These are phyloP conservation scores for Watsonalla binaria DNA, from an alignment of 2,888 invertebrate species.

Conservation along the genomic window DNA sequence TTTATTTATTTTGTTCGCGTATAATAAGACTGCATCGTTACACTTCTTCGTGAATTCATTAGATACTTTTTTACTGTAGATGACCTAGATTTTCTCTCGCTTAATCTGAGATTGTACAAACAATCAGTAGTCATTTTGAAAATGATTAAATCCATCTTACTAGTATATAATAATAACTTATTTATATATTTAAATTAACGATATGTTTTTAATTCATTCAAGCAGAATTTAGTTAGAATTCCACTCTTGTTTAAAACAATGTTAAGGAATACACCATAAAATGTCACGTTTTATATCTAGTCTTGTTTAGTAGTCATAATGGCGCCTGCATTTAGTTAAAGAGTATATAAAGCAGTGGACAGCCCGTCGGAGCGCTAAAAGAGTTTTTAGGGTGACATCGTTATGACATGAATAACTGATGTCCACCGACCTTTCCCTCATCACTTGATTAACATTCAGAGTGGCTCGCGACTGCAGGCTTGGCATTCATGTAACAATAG, in stretches of 20 bases:
- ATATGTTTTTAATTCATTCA: too few relatives aligned
- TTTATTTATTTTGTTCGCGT: slow-evolving; percentile 20
- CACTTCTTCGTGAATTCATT: slow-evolving; percentile 11
- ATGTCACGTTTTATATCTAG: slow-evolving; percentile 1
- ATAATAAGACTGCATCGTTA: too few relatives aligned
- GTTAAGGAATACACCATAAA: not conserved
- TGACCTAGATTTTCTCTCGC: too few relatives aligned
- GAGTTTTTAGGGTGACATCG: slow-evolving; percentile 52
- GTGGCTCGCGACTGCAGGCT: slow-evolving; percentile 54
- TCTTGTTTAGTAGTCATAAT: not conserved
- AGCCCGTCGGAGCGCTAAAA: slow-evolving; percentile 35
- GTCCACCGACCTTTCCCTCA: slow-evolving; percentile 55
- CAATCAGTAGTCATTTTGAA: too few relatives aligned
- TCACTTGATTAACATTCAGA: slow-evolving; percentile 70
- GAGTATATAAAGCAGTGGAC: slow-evolving; percentile 16
- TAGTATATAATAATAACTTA: too few relatives aligned
- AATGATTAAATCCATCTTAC: too few relatives aligned
- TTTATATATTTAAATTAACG: too few relatives aligned
- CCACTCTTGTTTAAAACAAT: not conserved
- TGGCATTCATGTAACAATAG: slow-evolving; percentile 68
- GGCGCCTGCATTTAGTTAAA: not conserved
- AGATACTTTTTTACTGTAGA: not conserved
- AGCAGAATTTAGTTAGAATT: too few relatives aligned
- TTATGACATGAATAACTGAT: slow-evolving; percentile 69
- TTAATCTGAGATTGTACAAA: too few relatives aligned